A percentile compares a stretch with the other conserved stretches of the same genome.
These are phyloP conservation scores for Andrena trimmerana DNA, from an alignment of 2,888 invertebrate genomes.

Conservation along the genomic window DNA sequence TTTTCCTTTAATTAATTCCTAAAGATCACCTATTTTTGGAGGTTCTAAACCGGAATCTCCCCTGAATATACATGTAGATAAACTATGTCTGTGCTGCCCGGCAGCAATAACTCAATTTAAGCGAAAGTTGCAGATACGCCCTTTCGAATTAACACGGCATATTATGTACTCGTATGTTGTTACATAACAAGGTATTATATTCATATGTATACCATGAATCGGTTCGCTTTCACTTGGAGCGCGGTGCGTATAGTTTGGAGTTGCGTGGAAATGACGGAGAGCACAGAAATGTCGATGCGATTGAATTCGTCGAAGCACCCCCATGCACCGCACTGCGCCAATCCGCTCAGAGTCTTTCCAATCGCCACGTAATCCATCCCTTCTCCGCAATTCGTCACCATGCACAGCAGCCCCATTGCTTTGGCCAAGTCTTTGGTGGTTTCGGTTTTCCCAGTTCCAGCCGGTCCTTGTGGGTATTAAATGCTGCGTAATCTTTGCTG, in stretches of 20 bases:
- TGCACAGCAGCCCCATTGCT: conserved; percentile 92
- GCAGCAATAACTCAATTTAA: too few species aligned
- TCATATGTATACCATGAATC: conserved; percentile 89
- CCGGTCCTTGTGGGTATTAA: conserved; percentile 86
- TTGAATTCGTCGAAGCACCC: conserved; percentile 98
- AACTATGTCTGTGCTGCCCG: too few species aligned
- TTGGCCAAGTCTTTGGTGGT: conserved; percentile 97
- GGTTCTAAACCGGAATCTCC: too few species aligned
- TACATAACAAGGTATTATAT: neutral
- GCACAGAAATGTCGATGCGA: conserved; percentile 95
- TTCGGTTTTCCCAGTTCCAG: conserved; percentile 96
- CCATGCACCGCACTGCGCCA: conserved; percentile 97
- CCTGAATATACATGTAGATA: too few species aligned
- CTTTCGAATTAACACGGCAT: too few species aligned
- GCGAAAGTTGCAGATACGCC: too few species aligned
- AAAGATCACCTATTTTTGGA: too few species aligned
- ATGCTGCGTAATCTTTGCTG: neutral
- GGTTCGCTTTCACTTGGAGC: conserved; percentile 90
- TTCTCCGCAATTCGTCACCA: conserved; percentile 97
- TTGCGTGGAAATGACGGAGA: conserved; percentile 97
- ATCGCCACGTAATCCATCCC: conserved; percentile 96
- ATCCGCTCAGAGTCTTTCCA: conserved; percentile 90
- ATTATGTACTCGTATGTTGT: too few species aligned
- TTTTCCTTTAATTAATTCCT: too few species aligned
- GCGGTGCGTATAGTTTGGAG: conserved; percentile 95